Conservation (phyloP, 2,113 vertebrate genomes). For the Kryptolebias marmoratus region DNA sequence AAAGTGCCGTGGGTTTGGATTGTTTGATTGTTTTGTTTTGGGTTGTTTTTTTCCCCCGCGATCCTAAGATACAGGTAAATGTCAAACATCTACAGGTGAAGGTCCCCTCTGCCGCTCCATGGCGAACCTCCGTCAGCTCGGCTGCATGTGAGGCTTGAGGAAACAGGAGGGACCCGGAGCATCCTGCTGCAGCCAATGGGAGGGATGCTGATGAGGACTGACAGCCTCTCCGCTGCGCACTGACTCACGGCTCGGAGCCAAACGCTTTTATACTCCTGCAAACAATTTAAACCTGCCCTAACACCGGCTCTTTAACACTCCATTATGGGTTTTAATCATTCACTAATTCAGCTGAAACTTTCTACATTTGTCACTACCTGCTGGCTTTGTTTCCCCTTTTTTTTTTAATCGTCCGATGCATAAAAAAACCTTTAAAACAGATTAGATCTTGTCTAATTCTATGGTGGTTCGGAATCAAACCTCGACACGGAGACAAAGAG, state of each 20-base stretch:
- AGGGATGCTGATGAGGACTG: conserved; percentile 50
- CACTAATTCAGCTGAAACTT: background rate
- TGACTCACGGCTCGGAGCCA: conserved; percentile 24
- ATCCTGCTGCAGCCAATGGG: conserved; percentile 69
- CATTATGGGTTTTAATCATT: too few species aligned
- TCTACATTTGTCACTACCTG: background rate
- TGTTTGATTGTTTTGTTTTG: too few species aligned
- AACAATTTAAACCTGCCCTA: background rate
- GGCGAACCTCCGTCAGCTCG: conserved; percentile 43
- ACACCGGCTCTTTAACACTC: too few species aligned
- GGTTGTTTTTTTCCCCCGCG: background rate
- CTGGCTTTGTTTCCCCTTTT: too few species aligned
- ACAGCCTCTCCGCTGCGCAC: conserved; percentile 57
- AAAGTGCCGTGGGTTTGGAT: background rate
- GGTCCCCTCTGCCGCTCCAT: conserved; percentile 27
- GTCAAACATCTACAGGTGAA: conserved; percentile 71
- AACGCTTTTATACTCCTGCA: background rate
- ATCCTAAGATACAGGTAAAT: background rate
- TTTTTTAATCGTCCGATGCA: too few species aligned
- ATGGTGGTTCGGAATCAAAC: too few species aligned
- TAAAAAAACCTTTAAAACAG: background rate
- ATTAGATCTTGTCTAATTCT: background rate
- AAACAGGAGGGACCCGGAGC: conserved; percentile 43
- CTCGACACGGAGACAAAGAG: too few species aligned
- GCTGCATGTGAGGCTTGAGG: conserved; percentile 48